A percentile compares a stretch with the other conserved stretches of the same genome.
These are phyloP conservation scores for Rhagoletis zephyria DNA, from an alignment of 1,140 invertebrate species.

Conservation along the genomic window DNA sequence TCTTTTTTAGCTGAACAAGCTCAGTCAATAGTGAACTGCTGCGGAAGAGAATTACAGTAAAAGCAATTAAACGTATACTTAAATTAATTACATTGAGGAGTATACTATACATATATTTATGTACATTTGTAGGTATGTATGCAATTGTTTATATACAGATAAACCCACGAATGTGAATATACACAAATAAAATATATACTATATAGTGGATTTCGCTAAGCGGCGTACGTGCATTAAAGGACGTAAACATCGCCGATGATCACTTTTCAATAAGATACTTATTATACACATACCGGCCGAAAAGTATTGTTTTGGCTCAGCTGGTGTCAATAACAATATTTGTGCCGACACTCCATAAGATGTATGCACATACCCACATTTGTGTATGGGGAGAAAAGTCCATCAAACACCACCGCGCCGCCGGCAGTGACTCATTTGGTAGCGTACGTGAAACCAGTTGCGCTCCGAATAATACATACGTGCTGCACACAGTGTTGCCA, in stretches of 20 bases:
- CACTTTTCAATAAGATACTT: constrained; percentile 39
- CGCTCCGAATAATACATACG: neutral
- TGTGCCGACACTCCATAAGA: neutral
- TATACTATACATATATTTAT: neutral
- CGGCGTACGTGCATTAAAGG: constrained; percentile 58
- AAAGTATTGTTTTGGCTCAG: neutral
- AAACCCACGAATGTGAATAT: neutral
- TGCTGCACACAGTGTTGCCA: too few species aligned
- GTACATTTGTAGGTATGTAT: neutral
- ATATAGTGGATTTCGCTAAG: neutral
- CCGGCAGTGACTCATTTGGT: neutral
- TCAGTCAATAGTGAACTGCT: neutral
- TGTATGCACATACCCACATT: constrained; percentile 3
- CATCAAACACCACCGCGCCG: neutral
- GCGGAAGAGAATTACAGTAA: neutral
- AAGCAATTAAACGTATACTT: neutral
- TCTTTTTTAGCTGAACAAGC: neutral
- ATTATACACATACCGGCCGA: neutral
- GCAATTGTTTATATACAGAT: too few species aligned
- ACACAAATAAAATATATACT: too few species aligned
- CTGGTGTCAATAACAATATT: neutral
- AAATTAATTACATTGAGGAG: neutral
- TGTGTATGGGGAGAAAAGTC: neutral
- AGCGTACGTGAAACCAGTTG: constrained; percentile 9
- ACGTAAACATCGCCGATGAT: constrained; percentile 50